Evolutionary conservation across 2,888 invertebrate genomes (phyloP).

Genomic region (Cephus spinipes): DNA sequence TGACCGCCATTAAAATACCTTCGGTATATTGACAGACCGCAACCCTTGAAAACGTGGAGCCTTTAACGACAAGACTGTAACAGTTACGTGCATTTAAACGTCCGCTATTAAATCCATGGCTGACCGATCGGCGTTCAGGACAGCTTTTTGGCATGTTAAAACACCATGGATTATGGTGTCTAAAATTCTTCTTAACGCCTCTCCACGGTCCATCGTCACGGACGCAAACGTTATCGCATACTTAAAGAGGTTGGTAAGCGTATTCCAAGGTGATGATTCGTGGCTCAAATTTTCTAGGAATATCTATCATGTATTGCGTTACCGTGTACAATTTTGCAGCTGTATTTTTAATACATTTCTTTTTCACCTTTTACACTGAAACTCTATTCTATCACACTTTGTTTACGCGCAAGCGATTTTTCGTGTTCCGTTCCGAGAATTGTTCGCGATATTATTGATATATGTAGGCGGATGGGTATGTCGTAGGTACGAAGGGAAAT

Average conservation of each 20-base stretch:
- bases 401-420: no score
- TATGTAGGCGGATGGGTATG: not conserved
- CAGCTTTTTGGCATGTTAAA: conserved; percentile 4
- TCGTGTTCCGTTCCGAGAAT: no score
- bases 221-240: not conserved
- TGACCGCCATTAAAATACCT: conserved; percentile 49
- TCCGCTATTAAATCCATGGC: conserved; percentile 27
- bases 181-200: not conserved
- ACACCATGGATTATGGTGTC: not conserved
- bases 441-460: no score
- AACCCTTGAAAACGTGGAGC: conserved; percentile 30
- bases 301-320: no score
- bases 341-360: no score
- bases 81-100: conserved; percentile 35
- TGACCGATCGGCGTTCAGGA: conserved; percentile 10
- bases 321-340: no score
- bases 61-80: conserved; percentile 31
- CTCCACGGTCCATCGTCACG: not conserved
- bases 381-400: no score
- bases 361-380: no score
- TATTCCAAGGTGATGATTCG: no score
- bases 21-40: conserved; percentile 46
- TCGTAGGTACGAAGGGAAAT: not conserved
- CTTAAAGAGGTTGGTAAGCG: not conserved
- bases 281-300: no score